A percentile compares a stretch with the other conserved stretches of the same genome.
These are phyloP conservation scores for Tetraneura akinire DNA, from an alignment of 1,140 invertebrate species.

Conservation along the genomic window DNA sequence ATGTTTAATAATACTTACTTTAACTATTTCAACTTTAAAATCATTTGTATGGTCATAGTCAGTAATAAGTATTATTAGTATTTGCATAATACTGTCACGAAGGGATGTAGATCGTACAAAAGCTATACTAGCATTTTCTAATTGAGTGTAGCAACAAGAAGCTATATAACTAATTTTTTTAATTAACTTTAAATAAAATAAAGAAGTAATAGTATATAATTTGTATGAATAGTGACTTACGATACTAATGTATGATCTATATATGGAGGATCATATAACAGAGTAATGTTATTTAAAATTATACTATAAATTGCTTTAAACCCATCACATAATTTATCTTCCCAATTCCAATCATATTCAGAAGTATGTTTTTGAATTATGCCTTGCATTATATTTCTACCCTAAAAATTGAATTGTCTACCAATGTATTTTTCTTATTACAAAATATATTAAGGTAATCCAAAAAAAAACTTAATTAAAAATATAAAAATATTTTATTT, in stretches of 20 bases:
- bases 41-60: constrained; percentile 76
- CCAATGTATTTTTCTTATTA: too few relatives aligned
- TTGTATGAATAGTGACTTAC: background rate
- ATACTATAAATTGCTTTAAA: constrained; percentile 68
- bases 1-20: constrained; percentile 59
- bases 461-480: too few relatives aligned
- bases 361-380: constrained; percentile 57
- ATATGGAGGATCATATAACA: constrained; percentile 79
- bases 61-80: constrained; percentile 79
- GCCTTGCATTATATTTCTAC: constrained; percentile 52
- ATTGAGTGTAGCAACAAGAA: constrained; percentile 57
- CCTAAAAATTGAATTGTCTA: too few relatives aligned
- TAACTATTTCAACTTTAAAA: constrained; percentile 69
- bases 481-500: too few relatives aligned
- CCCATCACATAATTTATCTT: constrained; percentile 63
- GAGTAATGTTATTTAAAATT: constrained; percentile 70
- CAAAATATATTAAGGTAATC: too few relatives aligned
- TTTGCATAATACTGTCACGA: constrained; percentile 72
- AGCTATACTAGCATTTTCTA: constrained; percentile 55
- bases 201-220: too few relatives aligned
- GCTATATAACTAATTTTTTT: constrained; percentile 89
- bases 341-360: constrained; percentile 64
- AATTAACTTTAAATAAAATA: too few relatives aligned
- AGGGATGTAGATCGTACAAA: constrained; percentile 65
- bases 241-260: constrained; percentile 80